phyloP scores from a whole-genome alignment of 1,140 invertebrate genomes.

The Drosophila mauritiana region DNA sequence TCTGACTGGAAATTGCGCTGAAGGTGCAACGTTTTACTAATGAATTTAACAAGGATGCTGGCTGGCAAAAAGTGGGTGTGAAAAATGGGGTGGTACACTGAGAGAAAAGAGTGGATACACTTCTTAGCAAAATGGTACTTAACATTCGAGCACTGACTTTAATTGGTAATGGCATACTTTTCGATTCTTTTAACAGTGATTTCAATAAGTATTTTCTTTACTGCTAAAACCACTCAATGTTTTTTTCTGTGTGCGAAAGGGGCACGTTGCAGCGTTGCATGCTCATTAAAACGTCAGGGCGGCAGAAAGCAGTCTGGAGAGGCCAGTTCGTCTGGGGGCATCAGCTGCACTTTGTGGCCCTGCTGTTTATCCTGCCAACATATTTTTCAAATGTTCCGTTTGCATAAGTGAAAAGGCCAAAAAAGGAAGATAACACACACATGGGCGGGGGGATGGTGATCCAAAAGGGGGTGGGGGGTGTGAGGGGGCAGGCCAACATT shows the following conservation, averaged over 20 bases:
- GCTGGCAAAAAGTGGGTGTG: conserved; percentile 9
- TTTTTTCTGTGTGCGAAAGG: not conserved
- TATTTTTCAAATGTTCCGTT: conserved; percentile 81
- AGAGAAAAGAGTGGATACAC: not conserved
- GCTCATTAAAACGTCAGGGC: conserved; percentile 79
- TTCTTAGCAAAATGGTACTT: no score
- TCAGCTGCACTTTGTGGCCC: conserved; percentile 78
- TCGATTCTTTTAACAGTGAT: no score
- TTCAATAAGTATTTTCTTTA: not conserved
- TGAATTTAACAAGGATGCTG: conserved; percentile 78
- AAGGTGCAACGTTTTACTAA: conserved; percentile 82
- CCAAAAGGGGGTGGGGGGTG: no score
- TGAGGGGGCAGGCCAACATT: conserved; percentile 50
- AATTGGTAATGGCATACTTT: not conserved
- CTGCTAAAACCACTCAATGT: not conserved
- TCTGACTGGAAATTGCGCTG: conserved; percentile 41
- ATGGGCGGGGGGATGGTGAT: not conserved
- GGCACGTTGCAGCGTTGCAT: conserved; percentile 75
- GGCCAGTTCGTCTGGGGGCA: conserved; percentile 49
- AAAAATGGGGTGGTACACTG: conserved; percentile 18
- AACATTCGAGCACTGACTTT: no score
- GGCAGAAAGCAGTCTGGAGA: conserved; percentile 59
- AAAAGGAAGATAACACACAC: conserved; percentile 71
- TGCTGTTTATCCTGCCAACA: conserved; percentile 78
- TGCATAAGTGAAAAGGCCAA: conserved; percentile 80